Conservation (phyloP, 2,797 vertebrate genomes). For the Acanthurus lineatus region DNA sequence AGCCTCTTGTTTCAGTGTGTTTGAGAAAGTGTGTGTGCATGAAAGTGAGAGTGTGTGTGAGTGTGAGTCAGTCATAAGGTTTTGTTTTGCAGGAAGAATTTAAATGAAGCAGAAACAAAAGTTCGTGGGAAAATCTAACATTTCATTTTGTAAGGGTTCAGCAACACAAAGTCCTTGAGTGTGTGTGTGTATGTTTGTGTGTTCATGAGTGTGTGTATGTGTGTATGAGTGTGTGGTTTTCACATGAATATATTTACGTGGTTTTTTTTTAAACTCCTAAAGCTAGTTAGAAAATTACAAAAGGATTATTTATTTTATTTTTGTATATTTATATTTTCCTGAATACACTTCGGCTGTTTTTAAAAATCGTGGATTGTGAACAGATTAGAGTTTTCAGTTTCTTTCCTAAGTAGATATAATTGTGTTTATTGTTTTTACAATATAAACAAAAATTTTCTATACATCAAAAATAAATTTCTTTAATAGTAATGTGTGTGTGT, state of each 20-base stretch:
- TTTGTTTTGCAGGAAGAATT: slow-evolving; percentile 50
- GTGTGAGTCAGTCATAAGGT: slow-evolving; percentile 28
- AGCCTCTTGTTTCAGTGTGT: slow-evolving; percentile 5
- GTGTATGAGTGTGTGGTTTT: slow-evolving; percentile 31
- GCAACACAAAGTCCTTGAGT: slow-evolving; percentile 20
- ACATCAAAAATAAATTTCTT: neutral
- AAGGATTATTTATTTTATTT: neutral
- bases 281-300: neutral
- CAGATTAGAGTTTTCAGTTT: neutral
- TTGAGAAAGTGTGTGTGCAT: slow-evolving; percentile 23
- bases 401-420: neutral
- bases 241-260: neutral
- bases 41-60: slow-evolving; percentile 32
- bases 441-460: neutral
- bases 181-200: slow-evolving; percentile 14
- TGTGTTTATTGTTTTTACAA: neutral
- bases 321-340: neutral
- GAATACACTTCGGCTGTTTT: neutral
- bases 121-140: slow-evolving; percentile 47
- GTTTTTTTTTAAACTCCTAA: slow-evolving; percentile 4
- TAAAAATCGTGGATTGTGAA: neutral
- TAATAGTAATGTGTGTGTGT: slow-evolving; percentile 12
- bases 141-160: slow-evolving; percentile 38
- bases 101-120: slow-evolving; percentile 60
- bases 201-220: slow-evolving; percentile 35